Base-by-base conservation (phyloP, 2,797 vertebrate genomes). In the Pitangus sulphuratus region DNA sequence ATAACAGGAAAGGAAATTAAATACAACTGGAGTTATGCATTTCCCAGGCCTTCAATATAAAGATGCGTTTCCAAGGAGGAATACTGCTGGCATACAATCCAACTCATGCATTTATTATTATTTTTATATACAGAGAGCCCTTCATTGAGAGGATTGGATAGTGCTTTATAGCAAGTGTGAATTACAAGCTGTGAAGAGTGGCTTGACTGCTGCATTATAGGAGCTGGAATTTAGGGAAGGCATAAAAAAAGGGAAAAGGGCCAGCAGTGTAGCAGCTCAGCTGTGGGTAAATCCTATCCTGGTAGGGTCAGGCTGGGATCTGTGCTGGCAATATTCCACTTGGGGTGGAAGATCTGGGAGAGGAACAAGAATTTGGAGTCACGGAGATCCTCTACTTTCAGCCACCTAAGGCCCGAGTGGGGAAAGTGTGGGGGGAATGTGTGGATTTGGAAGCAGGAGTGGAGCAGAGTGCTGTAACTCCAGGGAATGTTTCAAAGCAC, bases 391-490 rank as follows among this genome's bases (percentile, higher is more conserved):
- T 40, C 28, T 68, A 25, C 4, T 60, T 53, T 75, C 18, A 35
- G 5, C 6, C 30, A 20, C 6, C 8, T 4, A 4, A 26, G 11
- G 16, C 30, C 8, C 0, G 1, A 45, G 31, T 18, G 6, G 74
- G n/a, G n/a, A 15, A 7, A 47, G 25, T 7, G 35, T 15, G 39
- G 42, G 78, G 21, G 19, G 65, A 8, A 3, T 0, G 4, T 14
- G 17, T 51, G 84, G 40, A 30, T 44, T 12, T 15, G 17, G 61
- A 30, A 70, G 8, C 7, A 61, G 35, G 83, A 35, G 60, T 2
- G 22, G 20, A 86, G 21, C 4, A 18, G 44, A 37, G 28, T 19
- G 5, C 17, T 39, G 9, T 2, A 51, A 60, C 9, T 33, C 20
- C 40, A 19, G 37, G 26, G 37, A 45, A 40, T 10, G 15, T 24